Percentiles rank a stretch among this genome's conserved stretches.
These are phyloP conservation scores for Pyxicephalus adspersus DNA, from an alignment of 2,113 vertebrate genomes.

Conservation along the genomic window DNA sequence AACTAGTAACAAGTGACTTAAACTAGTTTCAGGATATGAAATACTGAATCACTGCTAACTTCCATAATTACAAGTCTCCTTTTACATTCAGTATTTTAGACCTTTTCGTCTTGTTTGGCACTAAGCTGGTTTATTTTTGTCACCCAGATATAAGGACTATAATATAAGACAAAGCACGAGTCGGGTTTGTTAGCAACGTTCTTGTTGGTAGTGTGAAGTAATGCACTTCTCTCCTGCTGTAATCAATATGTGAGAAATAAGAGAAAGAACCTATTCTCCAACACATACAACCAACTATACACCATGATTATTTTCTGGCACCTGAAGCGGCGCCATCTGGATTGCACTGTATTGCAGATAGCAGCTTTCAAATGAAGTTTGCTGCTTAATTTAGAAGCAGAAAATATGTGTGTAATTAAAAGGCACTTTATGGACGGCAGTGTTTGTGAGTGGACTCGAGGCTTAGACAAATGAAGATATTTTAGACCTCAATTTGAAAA, in stretches of 20 bases:
- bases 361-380: slow-evolving; percentile 31
- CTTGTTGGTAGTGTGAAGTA: slow-evolving; percentile 47
- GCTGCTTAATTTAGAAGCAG: slow-evolving; percentile 49
- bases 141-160: slow-evolving; percentile 57
- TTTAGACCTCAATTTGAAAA: too few relatives aligned
- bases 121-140: slow-evolving; percentile 62
- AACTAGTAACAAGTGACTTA: too few relatives aligned
- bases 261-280: not conserved
- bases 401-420: slow-evolving; percentile 50
- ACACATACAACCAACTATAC: slow-evolving; percentile 4
- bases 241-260: slow-evolving; percentile 39
- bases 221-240: slow-evolving; percentile 7
- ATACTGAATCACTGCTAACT: slow-evolving; percentile 62
- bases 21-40: too few relatives aligned
- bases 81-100: not conserved
- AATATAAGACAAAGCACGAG: slow-evolving; percentile 64
- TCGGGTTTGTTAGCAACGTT: slow-evolving; percentile 60
- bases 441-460: too few relatives aligned
- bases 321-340: slow-evolving; percentile 40
- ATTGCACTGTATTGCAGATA: slow-evolving; percentile 28
- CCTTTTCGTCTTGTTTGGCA: slow-evolving; percentile 58
- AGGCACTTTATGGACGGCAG: not conserved
- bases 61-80: slow-evolving; percentile 62
- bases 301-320: slow-evolving; percentile 49
- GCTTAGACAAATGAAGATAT: too few relatives aligned